Conservation (phyloP, 2,113 vertebrate species). For the Grantiella picta region DNA sequence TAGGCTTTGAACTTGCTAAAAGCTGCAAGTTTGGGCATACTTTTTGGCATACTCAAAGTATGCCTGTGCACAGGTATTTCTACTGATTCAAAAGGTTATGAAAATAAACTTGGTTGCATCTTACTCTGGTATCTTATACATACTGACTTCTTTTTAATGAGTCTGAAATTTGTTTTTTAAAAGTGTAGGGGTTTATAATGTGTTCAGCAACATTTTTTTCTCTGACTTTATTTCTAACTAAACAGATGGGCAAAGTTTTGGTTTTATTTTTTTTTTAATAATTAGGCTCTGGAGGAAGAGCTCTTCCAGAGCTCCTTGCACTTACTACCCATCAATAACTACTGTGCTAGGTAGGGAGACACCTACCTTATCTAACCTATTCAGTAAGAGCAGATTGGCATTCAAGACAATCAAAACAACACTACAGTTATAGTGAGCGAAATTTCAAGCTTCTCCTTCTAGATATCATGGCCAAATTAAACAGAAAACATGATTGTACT, state of each 20-base stretch:
- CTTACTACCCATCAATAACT: neutral
- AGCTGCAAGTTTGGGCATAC: neutral
- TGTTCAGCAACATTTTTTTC: neutral
- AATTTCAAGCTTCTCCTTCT: neutral
- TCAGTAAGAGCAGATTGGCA: neutral
- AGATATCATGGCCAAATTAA: neutral
- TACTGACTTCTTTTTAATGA: neutral
- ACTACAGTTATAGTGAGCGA: neutral
- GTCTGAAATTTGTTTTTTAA: neutral
- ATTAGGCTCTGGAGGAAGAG: neutral
- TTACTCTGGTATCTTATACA: neutral
- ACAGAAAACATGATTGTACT: neutral
- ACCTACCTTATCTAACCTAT: neutral
- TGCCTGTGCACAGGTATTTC: neutral
- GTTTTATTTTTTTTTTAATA: neutral
- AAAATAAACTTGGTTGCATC: neutral
- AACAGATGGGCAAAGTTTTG: neutral
- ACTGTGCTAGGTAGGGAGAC: too few species aligned
- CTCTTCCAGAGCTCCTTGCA: neutral
- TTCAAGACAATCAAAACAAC: neutral
- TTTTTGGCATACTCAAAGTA: neutral
- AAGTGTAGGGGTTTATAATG: neutral
- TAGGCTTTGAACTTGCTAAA: neutral
- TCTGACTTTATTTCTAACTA: neutral
- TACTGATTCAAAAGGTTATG: neutral